Base-by-base conservation (phyloP, 2,797 vertebrate genomes). In the Cyprinella venusta region DNA sequence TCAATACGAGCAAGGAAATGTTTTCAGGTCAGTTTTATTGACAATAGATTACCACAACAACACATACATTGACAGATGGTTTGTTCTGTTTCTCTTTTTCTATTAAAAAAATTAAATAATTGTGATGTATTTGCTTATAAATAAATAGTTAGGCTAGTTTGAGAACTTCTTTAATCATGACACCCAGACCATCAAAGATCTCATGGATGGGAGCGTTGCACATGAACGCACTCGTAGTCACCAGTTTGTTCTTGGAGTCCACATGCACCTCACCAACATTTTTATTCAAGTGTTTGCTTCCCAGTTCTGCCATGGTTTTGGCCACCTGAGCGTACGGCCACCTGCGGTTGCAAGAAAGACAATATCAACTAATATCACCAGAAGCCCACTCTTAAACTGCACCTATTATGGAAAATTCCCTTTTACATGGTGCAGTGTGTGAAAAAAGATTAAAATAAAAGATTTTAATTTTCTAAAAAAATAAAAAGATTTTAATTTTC, bases 171-270 rank as follows among this genome's bases (percentile, higher is more conserved):
- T 80, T 88, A 36, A 97, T 93, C 93, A 97, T 95, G 71, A 92
- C 92, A 1, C 95, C 96, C 0, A 97, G 76, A 61, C 96, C 96
- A 36, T 97, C 96, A 40, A 91, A 95, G 7, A 97, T 85, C 63
- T 96, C 88, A 10, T 97, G 96, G 52, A 96, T 8, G 0, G 95
- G 93, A 81, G 95, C 94, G 0, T 95, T 96, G 92, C 96, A 96
- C 96, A 97, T 97, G 87, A 96, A 97, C 16, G 96, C 96, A 1
- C 91, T 92, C 18, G 94, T 95, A 42, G 95, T 96, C 87, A 97
- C 95, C 87, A 97, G 91, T 88, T 95, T 97, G 84, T 96, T 95
- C 86, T 95, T 95, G 8, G 45, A 77, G 9, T 97, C 96, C 12
- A 97, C 90, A 0, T 97, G 96, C 5, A 90, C 90, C 83, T 96